Evolutionary conservation across 2,888 invertebrate genomes (phyloP), one percentile per base, ranked within the genome.

Genomic region (Leucophenga montana): DNA sequence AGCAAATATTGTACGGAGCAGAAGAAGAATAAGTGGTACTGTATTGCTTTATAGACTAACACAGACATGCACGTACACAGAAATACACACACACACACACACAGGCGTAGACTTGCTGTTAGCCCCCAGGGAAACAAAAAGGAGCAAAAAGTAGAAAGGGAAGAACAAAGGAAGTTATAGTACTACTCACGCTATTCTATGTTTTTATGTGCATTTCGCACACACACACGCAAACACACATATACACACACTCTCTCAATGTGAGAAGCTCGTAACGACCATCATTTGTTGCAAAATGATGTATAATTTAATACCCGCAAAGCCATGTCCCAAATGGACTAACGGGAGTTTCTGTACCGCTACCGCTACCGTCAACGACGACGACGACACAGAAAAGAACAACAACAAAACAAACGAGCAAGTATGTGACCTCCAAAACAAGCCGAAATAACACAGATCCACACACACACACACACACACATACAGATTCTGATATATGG

Each of bases 291-390:
- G 81, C 85, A 80, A 83, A 83, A 83, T 83, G 84, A 83, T 82
- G 84, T 83, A 83, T 85, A 83, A 83, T 83, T 83, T 83, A 83
- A 85, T 83, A 83, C 83, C 85, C 85, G 83, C 85, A 85, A 83
- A 85, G 84, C 83, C 81, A 85, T 82, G 83, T 85, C 85, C 84
- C 83, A 76, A 81, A 77, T 85, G 84, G 75, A 61, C 77, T 71
- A 67, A 53, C 64, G 44, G 62, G 39, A 39, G 39, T 39, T 39
- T 5, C 39, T 39, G 4, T 39, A 11, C 39, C 39, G 39, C 39
- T 39, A 8, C 39, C 39, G 9, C 4, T 4, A 39, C 3, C 11
- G 39, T 5, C 11, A 8, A 14, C 27, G 27, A 22, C 27, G 27
- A 56, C 54, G 18, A 53, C 16, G 53, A 53, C 14, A 54, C 39